Conservation (phyloP, 2,113 vertebrate genomes). For the Nibea albiflora region DNA sequence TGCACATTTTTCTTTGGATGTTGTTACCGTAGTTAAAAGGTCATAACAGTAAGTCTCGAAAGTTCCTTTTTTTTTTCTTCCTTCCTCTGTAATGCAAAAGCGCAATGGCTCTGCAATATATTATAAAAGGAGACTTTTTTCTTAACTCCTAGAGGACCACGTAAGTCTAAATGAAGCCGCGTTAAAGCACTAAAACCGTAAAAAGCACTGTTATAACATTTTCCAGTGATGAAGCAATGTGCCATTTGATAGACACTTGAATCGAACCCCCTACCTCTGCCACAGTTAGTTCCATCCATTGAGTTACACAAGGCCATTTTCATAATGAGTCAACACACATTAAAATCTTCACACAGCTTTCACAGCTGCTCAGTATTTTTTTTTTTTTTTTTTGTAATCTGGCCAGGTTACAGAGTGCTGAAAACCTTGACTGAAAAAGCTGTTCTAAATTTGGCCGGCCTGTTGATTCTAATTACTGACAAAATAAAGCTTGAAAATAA, state of each 20-base stretch:
- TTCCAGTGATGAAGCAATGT: background rate
- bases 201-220: background rate
- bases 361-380: conserved; percentile 23
- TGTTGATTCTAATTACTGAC: conserved; percentile 37
- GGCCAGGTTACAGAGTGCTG: conserved; percentile 28
- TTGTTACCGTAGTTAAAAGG: background rate
- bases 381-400: conserved; percentile 12
- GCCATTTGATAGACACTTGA: conserved; percentile 33
- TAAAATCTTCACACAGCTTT: conserved; percentile 17
- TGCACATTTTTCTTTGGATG: background rate
- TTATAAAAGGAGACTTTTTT: background rate
- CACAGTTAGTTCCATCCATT: conserved; percentile 29
- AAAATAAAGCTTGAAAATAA: conserved; percentile 17
- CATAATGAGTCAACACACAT: conserved; percentile 43
- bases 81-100: background rate
- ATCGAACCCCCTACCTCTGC: conserved; percentile 11
- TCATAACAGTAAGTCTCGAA: background rate
- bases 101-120: background rate
- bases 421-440: conserved; percentile 25
- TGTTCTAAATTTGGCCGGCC: conserved; percentile 8
- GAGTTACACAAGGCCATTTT: conserved; percentile 25
- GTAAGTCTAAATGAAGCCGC: background rate
- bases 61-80: background rate
- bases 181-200: conserved; percentile 10
- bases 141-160: background rate